Conservation (phyloP, 2,113 vertebrate species). For the Catharus fuscescens region DNA sequence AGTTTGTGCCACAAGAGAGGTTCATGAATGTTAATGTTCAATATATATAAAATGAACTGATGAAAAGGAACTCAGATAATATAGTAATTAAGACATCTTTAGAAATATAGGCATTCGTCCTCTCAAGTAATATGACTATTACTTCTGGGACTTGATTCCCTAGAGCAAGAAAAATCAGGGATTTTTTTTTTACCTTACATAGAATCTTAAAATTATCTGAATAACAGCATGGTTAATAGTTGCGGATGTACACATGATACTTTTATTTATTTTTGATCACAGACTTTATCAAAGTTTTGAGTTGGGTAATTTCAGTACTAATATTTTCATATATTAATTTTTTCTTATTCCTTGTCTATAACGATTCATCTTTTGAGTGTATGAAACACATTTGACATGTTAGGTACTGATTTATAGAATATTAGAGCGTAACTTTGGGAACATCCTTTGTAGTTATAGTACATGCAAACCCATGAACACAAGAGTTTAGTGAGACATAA, state of each 20-base stretch:
- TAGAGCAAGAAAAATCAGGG: not conserved
- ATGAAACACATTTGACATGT: not conserved
- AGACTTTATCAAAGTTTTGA: not conserved
- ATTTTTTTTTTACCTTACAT: not conserved
- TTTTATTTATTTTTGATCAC: not conserved
- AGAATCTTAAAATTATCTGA: not conserved
- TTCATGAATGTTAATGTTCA: not conserved
- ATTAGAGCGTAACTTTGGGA: not conserved
- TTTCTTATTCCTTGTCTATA: not conserved
- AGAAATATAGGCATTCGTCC: not conserved
- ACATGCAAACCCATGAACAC: not conserved
- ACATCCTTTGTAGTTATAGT: not conserved
- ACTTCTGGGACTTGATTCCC: not conserved
- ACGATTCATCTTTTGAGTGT: not conserved
- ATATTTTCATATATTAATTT: not conserved
- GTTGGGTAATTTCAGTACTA: not conserved
- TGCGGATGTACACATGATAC: not conserved
- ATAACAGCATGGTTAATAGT: not conserved
- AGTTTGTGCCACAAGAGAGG: not conserved
- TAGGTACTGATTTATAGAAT: not conserved
- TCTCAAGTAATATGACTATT: not conserved
- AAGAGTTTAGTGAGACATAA: not conserved
- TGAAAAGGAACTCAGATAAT: not conserved
- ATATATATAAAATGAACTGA: not conserved
- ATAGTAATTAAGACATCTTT: not conserved